Percentiles rank a stretch among this genome's conserved stretches.
phyloP scores from a whole-genome alignment of 2,888 invertebrate genomes.

The Germaria angustata region DNA sequence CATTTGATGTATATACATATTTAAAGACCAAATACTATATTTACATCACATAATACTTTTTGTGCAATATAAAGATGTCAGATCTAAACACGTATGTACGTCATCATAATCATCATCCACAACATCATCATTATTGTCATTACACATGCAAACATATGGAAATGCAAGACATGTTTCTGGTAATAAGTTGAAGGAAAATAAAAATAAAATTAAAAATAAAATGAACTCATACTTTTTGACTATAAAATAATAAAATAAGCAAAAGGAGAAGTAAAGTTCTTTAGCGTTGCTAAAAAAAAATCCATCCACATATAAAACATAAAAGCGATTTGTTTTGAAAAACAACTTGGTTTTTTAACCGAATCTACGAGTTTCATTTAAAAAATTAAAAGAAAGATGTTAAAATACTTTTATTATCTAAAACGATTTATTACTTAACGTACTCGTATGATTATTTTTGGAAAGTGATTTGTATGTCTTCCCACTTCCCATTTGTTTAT shows the following conservation, averaged over 20 bases:
- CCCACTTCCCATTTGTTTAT: too few species aligned
- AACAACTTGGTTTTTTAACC: background rate
- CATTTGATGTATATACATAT: too few species aligned
- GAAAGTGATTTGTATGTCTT: too few species aligned
- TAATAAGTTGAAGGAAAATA: slow-evolving; percentile 15
- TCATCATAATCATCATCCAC: slow-evolving; percentile 25
- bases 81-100: slow-evolving; percentile 29
- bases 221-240: background rate
- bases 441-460: too few species aligned
- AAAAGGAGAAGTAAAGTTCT: background rate
- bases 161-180: slow-evolving; percentile 54
- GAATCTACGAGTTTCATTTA: too few species aligned
- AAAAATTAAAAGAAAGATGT: too few species aligned
- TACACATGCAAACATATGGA: slow-evolving; percentile 32
- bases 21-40: slow-evolving; percentile 5
- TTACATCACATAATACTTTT: slow-evolving; percentile 41
- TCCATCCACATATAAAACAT: slow-evolving; percentile 4
- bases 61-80: slow-evolving; percentile 54
- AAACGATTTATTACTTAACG: too few species aligned
- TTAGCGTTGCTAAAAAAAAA: slow-evolving; percentile 20
- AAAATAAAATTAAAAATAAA: background rate
- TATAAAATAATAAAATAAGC: background rate
- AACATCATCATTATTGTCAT: slow-evolving; percentile 2
- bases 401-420: too few species aligned
- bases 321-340: background rate